Evolutionary conservation across 2,888 invertebrate species (phyloP).

Genomic region (Drosophila mettleri): DNA sequence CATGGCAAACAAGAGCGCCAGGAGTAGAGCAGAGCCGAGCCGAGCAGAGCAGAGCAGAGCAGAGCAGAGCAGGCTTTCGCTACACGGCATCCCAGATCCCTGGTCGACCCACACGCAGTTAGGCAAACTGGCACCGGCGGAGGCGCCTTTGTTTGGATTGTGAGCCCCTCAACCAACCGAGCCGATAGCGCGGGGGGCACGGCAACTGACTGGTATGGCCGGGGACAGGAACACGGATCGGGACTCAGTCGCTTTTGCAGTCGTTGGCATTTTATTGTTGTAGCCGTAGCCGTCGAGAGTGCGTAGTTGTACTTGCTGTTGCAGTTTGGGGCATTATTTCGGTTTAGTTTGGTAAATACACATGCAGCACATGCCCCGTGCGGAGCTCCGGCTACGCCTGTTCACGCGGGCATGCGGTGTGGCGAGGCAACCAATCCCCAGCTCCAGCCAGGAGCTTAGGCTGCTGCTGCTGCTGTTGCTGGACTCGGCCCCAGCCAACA

Average conservation of each 20-base stretch:
- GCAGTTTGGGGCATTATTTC: constrained; percentile 78
- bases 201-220: constrained; percentile 1
- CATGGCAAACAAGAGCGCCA: constrained; percentile 65
- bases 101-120: constrained; percentile 64
- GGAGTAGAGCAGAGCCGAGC: constrained; percentile 15
- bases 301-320: constrained; percentile 45
- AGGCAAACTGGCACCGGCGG: constrained; percentile 65
- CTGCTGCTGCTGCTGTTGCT: constrained; percentile 21
- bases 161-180: constrained; percentile 16
- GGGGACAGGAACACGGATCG: constrained; percentile 30
- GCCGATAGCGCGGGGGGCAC: not conserved
- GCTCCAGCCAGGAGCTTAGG: constrained; percentile 43
- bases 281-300: constrained; percentile 59
- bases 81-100: constrained; percentile 11
- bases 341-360: constrained; percentile 80
- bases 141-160: constrained; percentile 71
- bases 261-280: constrained; percentile 76
- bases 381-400: not conserved
- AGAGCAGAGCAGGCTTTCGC: constrained; percentile 9
- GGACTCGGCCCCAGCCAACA: constrained; percentile 5
- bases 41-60: constrained; percentile 24
- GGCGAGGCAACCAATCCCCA: constrained; percentile 23
- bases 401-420: not conserved
- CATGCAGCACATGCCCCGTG: constrained; percentile 57
- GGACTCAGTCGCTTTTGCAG: constrained; percentile 67